These are phyloP conservation scores for Melanotus villosus DNA, from an alignment of 2,888 invertebrate species.

Conservation along the genomic window DNA sequence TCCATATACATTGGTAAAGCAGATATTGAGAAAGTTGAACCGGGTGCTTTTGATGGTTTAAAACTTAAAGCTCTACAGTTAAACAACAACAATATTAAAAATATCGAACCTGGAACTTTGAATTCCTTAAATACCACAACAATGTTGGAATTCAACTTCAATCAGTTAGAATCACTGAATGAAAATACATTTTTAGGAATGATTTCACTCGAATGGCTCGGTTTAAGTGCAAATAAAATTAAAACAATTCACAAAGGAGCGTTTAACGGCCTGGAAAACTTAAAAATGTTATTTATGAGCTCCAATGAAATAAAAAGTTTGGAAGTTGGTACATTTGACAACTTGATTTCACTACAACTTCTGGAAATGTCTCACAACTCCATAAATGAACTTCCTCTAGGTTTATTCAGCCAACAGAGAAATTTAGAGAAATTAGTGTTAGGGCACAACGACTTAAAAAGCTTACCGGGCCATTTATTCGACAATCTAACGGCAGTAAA, in stretches of 20 bases:
- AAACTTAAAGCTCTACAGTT: slow-evolving; percentile 1
- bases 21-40: not conserved
- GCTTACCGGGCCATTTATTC: slow-evolving; percentile 3
- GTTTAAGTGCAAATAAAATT: slow-evolving; percentile 9
- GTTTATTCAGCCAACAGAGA: not conserved
- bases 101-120: slow-evolving; percentile 9
- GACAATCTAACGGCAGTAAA: not conserved
- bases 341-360: not conserved
- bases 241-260: not conserved
- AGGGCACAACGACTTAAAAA: not conserved
- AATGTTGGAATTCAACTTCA: slow-evolving; percentile 8
- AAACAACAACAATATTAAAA: not conserved
- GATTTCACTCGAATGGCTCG: not conserved
- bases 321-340: slow-evolving; percentile 9
- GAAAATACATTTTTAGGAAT: slow-evolving; percentile 15
- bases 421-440: not conserved
- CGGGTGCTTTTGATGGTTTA: slow-evolving; percentile 1
- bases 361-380: slow-evolving; percentile 7
- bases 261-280: not conserved
- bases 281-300: not conserved
- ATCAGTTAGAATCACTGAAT: not conserved
- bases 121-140: not conserved
- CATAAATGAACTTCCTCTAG: not conserved
- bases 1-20: not conserved
- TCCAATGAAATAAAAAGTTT: not conserved